Evolutionary conservation across 2,888 invertebrate species (phyloP), one percentile per base, ranked within the genome.

Genomic region (Lasius fuliginosus): DNA sequence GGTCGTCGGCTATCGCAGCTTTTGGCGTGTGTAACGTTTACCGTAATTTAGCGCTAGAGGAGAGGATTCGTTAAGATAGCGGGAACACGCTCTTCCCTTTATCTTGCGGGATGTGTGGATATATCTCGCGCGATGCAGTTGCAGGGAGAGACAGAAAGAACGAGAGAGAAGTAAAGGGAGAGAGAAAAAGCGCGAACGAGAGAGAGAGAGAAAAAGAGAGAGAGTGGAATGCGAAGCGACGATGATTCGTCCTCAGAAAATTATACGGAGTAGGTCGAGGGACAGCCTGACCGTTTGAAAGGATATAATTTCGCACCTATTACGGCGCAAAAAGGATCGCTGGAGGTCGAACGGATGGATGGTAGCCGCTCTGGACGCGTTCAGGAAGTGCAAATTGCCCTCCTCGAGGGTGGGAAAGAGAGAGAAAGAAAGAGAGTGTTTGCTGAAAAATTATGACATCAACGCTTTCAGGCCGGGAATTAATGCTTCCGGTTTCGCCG

Each of bases 191-290:
- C 1, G 33, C 2, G 40, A n/a, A 15, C n/a, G 23, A 40, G 27
- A 33, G 18, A 65, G 49, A 23, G 33, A 42, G 15, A 9, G 46
- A 27, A 23, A 46, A 12, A 9, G 27, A 60, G 30, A 60, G 30
- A 36, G 83, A 90, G 86, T 85, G 90, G 90, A 92, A 92, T 91
- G 91, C 89, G 87, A 90, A 84, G 87, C 87, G 91, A 90, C 91
- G 91, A 79, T 79, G 79, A 92, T 91, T 88, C 87, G 89, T 88
- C 87, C 87, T 87, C 85, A 73, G 84, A 79, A 86, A 88, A 90
- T 89, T 90, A 82, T 77, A 85, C 88, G 79, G 90, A 85, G 88
- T 90, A 85, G 77, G 82, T 82, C 64, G 36, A 58, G 60, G 75
- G 62, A 73, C 73, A 75, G 82, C 60, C 82, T 60, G 64, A 42